Conservation (phyloP, 1,140 invertebrate genomes). For the Zaprionus davidi region DNA sequence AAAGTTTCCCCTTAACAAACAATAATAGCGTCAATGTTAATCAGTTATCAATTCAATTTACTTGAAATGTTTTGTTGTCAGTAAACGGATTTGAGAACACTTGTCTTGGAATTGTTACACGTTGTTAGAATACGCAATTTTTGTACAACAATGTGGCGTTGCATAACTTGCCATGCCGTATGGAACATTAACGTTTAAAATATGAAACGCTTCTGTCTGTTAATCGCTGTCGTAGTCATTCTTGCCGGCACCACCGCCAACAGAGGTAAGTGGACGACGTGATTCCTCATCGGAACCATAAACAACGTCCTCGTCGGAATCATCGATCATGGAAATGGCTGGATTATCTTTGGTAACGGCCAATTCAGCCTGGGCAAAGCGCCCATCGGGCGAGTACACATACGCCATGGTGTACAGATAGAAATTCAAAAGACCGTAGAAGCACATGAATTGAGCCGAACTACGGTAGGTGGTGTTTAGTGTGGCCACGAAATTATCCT, state of each 20-base stretch:
- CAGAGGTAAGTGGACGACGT: slow-evolving; percentile 87
- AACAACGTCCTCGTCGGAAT: slow-evolving; percentile 98
- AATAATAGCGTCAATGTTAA: not conserved
- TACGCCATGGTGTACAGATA: slow-evolving; percentile 97
- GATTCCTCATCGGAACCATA: slow-evolving; percentile 97
- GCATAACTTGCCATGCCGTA: slow-evolving; percentile 21
- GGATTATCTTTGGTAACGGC: slow-evolving; percentile 98
- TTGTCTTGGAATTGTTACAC: slow-evolving; percentile 27
- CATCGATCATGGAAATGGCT: slow-evolving; percentile 98
- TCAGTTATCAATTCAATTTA: slow-evolving; percentile 33
- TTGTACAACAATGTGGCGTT: slow-evolving; percentile 62
- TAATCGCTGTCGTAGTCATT: slow-evolving; percentile 90
- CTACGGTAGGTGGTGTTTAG: slow-evolving; percentile 94
- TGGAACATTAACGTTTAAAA: slow-evolving; percentile 69
- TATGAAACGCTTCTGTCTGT: slow-evolving; percentile 51
- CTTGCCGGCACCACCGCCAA: slow-evolving; percentile 84
- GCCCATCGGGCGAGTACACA: slow-evolving; percentile 94
- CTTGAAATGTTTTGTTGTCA: slow-evolving; percentile 17
- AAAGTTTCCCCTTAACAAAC: too few relatives aligned
- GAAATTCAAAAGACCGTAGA: slow-evolving; percentile 97
- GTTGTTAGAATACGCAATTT: slow-evolving; percentile 50
- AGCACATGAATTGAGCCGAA: slow-evolving; percentile 96
- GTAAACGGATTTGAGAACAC: slow-evolving; percentile 35
- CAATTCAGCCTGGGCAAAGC: slow-evolving; percentile 92
- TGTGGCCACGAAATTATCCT: slow-evolving; percentile 97